These are phyloP conservation scores for Condylostylus longicornis DNA, from an alignment of 1,140 invertebrate genomes.

Conservation along the genomic window DNA sequence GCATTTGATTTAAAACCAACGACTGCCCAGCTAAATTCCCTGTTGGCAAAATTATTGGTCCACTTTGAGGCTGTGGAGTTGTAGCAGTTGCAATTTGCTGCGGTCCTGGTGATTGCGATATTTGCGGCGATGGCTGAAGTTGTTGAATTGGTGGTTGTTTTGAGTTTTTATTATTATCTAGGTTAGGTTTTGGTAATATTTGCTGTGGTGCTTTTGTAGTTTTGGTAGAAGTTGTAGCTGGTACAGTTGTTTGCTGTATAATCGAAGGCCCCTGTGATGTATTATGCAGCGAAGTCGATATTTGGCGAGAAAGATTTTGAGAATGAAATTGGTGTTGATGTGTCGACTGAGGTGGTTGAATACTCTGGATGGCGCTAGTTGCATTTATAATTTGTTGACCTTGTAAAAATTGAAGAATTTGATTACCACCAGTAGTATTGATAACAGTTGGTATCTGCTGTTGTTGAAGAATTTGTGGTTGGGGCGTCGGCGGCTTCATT, in stretches of 20 bases:
- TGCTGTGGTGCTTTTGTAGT: slow-evolving; percentile 25
- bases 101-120: slow-evolving; percentile 23
- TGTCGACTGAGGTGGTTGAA: too few species aligned
- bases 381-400: too few species aligned
- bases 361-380: too few species aligned
- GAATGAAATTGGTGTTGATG: too few species aligned
- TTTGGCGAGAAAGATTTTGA: too few species aligned
- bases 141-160: slow-evolving; percentile 1
- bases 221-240: slow-evolving; percentile 10
- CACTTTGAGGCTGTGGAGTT: slow-evolving; percentile 8
- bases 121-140: slow-evolving; percentile 15
- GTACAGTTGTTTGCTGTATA: slow-evolving; percentile 1
- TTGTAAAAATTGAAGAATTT: background rate
- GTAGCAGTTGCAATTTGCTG: slow-evolving; percentile 12
- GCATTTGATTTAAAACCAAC: slow-evolving; percentile 30
- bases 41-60: slow-evolving; percentile 23
- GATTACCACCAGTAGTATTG: background rate
- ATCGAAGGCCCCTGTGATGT: slow-evolving; percentile 1
- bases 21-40: slow-evolving; percentile 19
- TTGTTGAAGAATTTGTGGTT: slow-evolving; percentile 13
- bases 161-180: slow-evolving; percentile 4
- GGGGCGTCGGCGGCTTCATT: slow-evolving; percentile 26
- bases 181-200: slow-evolving; percentile 28
- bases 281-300: too few species aligned
- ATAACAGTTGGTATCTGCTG: slow-evolving; percentile 13